These are phyloP conservation scores for Noctuana brunneofusca DNA, from an alignment of 2,888 invertebrate species.

Conservation along the genomic window DNA sequence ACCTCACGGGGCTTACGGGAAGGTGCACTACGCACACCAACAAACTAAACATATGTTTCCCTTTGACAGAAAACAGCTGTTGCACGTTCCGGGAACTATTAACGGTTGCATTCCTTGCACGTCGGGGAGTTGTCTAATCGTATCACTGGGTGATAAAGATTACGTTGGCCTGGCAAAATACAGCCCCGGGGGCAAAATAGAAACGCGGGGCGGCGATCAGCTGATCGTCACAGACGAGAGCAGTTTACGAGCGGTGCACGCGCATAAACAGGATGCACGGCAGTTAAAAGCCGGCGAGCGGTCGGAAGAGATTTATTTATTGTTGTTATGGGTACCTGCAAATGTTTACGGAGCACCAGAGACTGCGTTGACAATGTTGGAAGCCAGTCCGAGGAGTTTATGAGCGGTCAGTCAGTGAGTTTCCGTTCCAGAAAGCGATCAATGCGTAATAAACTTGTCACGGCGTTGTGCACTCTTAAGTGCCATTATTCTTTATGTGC, in stretches of 20 bases:
- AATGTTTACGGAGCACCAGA: slow-evolving; percentile 15
- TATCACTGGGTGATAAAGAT: slow-evolving; percentile 15
- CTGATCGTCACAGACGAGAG: slow-evolving; percentile 42
- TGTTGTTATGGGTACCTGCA: slow-evolving; percentile 37
- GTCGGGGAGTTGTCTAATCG: background rate
- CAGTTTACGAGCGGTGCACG: slow-evolving; percentile 36
- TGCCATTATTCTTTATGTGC: background rate
- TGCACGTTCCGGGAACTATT: slow-evolving; percentile 45
- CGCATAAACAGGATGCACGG: slow-evolving; percentile 44
- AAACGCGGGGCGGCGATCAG: slow-evolving; percentile 41
- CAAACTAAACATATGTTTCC: slow-evolving; percentile 48
- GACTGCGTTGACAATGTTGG: slow-evolving; percentile 13
- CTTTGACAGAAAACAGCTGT: slow-evolving; percentile 59
- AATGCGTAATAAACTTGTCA: slow-evolving; percentile 4
- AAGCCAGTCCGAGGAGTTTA: slow-evolving; percentile 11
- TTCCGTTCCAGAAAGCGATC: slow-evolving; percentile 9
- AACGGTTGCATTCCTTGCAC: slow-evolving; percentile 38
- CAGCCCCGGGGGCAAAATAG: background rate
- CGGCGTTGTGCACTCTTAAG: slow-evolving; percentile 2
- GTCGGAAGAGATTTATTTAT: slow-evolving; percentile 25
- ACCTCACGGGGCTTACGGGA: slow-evolving; percentile 24
- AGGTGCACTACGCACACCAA: slow-evolving; percentile 36
- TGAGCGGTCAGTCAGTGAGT: slow-evolving; percentile 9
- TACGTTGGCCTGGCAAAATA: slow-evolving; percentile 5
- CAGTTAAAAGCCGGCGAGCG: slow-evolving; percentile 24